Percentiles rank a stretch among this genome's conserved stretches.
Evolutionary conservation across 2,888 invertebrate genomes (phyloP).

Genomic region (Graphium colonna): DNA sequence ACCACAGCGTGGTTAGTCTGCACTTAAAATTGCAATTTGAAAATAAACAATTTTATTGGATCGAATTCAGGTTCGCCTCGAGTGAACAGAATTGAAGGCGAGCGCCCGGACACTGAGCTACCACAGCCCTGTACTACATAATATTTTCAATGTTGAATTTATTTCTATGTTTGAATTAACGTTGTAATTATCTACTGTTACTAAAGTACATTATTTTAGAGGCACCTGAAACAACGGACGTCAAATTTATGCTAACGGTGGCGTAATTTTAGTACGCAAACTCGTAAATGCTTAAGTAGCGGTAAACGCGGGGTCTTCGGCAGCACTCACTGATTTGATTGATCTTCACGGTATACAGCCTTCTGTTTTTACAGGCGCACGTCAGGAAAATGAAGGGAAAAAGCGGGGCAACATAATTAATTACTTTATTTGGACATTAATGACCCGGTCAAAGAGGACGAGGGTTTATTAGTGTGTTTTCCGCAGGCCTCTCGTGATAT

Average conservation of each 20-base stretch:
- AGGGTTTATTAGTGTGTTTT: conserved; percentile 70
- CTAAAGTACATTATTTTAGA: conserved; percentile 11
- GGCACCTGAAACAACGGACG: conserved; percentile 19
- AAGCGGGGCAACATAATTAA: conserved; percentile 72
- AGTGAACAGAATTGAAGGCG: too few relatives aligned
- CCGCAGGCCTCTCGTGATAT: conserved; percentile 26
- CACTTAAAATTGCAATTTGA: too few relatives aligned
- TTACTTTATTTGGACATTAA: conserved; percentile 79
- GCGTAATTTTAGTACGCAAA: conserved; percentile 43
- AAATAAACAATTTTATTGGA: too few relatives aligned
- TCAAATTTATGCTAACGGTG: conserved; percentile 28
- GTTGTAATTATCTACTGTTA: not conserved
- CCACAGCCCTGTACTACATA: too few relatives aligned
- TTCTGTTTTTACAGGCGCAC: conserved; percentile 65
- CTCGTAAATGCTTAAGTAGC: conserved; percentile 68
- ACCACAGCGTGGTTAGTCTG: too few relatives aligned
- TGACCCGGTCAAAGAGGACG: conserved; percentile 66
- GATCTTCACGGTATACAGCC: conserved; percentile 60
- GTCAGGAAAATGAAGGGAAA: conserved; percentile 68
- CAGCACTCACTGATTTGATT: conserved; percentile 69
- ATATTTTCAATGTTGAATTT: too few relatives aligned
- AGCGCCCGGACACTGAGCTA: too few relatives aligned
- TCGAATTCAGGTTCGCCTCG: too few relatives aligned
- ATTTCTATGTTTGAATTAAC: too few relatives aligned
- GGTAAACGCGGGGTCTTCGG: conserved; percentile 51